Evolutionary conservation across 2,888 invertebrate species (phyloP).

Genomic region (Furcula furcula): DNA sequence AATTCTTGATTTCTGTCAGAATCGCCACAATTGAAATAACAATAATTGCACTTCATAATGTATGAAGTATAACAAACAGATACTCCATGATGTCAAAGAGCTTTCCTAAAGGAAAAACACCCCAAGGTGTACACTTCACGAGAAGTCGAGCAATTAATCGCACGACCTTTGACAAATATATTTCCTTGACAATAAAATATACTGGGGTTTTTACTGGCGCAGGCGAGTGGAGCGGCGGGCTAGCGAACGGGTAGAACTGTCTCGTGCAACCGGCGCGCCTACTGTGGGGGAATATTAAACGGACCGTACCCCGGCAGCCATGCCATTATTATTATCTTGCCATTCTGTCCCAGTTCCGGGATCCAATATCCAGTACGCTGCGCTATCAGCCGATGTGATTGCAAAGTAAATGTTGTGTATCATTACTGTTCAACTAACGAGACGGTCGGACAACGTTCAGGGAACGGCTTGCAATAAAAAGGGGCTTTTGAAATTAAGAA

Average conservation of each 20-base stretch:
- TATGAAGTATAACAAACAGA: no score
- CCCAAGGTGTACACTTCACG: slow-evolving; percentile 44
- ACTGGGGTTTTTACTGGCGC: slow-evolving; percentile 67
- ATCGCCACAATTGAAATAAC: no score
- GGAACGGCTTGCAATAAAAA: slow-evolving; percentile 8
- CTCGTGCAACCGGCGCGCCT: slow-evolving; percentile 68
- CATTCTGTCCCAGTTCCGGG: slow-evolving; percentile 46
- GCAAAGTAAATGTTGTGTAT: slow-evolving; percentile 30
- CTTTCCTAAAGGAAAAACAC: slow-evolving; percentile 38
- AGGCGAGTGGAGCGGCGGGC: slow-evolving; percentile 42
- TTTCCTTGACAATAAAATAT: slow-evolving; percentile 77
- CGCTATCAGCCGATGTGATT: slow-evolving; percentile 29
- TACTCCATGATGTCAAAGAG: slow-evolving; percentile 25
- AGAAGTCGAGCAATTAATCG: slow-evolving; percentile 68
- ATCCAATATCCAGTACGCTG: slow-evolving; percentile 35
- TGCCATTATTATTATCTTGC: slow-evolving; percentile 59
- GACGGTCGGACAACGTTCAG: slow-evolving; percentile 12
- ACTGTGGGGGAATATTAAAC: slow-evolving; percentile 74
- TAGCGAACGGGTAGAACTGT: slow-evolving; percentile 69
- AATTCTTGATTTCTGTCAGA: no score
- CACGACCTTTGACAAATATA: slow-evolving; percentile 73
- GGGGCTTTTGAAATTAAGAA: slow-evolving; percentile 7
- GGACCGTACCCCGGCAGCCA: slow-evolving; percentile 48
- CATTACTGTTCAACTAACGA: slow-evolving; percentile 19
- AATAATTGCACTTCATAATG: no score